phyloP scores from a whole-genome alignment of 2,113 vertebrate species.

The Gavia stellata region DNA sequence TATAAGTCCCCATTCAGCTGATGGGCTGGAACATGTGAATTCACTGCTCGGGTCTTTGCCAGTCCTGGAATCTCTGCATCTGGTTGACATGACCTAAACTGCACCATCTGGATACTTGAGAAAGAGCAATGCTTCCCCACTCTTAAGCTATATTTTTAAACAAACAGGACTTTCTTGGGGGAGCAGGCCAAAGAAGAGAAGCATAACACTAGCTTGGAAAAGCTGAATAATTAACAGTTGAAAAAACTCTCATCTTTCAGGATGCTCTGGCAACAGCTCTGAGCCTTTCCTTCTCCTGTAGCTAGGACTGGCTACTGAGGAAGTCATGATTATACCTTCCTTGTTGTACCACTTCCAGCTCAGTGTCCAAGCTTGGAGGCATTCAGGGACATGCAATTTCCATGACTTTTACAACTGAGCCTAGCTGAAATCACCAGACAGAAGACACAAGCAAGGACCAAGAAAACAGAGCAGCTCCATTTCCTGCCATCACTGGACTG shows the following conservation, averaged over 20 bases:
- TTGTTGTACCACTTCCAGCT: conserved; percentile 3
- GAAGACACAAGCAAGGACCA: not conserved
- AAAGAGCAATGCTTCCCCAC: not conserved
- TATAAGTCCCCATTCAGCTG: not conserved
- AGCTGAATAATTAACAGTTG: conserved; percentile 26
- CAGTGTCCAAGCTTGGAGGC: conserved; percentile 6
- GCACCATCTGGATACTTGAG: conserved; percentile 31
- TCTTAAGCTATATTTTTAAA: conserved; percentile 18
- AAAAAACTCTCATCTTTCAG: not conserved
- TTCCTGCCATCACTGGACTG: not conserved
- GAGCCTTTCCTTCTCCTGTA: not conserved
- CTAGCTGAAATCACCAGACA: conserved; percentile 18
- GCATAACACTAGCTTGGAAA: not conserved
- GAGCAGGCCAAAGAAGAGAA: not conserved
- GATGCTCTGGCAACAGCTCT: not conserved
- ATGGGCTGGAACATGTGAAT: not conserved
- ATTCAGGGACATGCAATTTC: conserved; percentile 39
- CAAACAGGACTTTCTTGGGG: not conserved
- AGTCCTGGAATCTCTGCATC: conserved; percentile 12
- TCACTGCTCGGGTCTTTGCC: not conserved
- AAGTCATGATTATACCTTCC: conserved; percentile 44
- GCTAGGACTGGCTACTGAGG: not conserved
- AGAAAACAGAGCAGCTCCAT: conserved; percentile 13
- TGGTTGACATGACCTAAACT: conserved; percentile 21
- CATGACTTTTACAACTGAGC: not conserved